phyloP scores from a whole-genome alignment of 2,113 vertebrate species.

The Uria aalge region DNA sequence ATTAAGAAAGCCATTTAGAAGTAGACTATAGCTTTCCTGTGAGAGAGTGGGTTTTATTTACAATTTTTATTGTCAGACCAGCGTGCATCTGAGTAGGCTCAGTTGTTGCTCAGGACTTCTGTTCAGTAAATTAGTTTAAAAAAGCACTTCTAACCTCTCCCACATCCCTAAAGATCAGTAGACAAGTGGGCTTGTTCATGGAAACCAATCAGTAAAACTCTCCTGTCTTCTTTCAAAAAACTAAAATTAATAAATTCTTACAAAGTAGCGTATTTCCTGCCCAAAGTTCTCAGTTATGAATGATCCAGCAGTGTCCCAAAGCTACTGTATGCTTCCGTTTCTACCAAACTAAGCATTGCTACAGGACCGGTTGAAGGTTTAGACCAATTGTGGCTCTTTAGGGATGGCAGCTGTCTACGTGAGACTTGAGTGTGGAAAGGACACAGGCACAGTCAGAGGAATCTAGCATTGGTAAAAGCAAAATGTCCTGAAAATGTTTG shows the following conservation, averaged over 20 bases:
- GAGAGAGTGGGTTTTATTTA: neutral
- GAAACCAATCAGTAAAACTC: neutral
- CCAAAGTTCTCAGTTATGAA: neutral
- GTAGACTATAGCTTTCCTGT: neutral
- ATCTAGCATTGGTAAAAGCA: neutral
- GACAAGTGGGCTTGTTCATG: neutral
- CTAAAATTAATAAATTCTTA: neutral
- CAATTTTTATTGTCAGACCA: neutral
- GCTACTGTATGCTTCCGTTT: rapidly evolving
- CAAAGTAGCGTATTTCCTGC: neutral
- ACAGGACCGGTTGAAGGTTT: neutral
- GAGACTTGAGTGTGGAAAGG: neutral
- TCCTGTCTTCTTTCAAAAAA: neutral
- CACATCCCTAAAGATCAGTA: neutral
- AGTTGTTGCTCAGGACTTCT: neutral
- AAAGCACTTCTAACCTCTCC: neutral
- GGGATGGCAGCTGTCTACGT: neutral
- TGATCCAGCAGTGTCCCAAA: neutral
- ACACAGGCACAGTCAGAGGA: neutral
- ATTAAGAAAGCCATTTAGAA: neutral
- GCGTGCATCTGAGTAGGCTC: neutral
- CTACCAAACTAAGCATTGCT: neutral
- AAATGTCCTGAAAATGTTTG: neutral
- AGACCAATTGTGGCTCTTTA: neutral
- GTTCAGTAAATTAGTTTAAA: neutral